phyloP scores from a whole-genome alignment of 2,113 vertebrate genomes.

The Gallinago media region DNA sequence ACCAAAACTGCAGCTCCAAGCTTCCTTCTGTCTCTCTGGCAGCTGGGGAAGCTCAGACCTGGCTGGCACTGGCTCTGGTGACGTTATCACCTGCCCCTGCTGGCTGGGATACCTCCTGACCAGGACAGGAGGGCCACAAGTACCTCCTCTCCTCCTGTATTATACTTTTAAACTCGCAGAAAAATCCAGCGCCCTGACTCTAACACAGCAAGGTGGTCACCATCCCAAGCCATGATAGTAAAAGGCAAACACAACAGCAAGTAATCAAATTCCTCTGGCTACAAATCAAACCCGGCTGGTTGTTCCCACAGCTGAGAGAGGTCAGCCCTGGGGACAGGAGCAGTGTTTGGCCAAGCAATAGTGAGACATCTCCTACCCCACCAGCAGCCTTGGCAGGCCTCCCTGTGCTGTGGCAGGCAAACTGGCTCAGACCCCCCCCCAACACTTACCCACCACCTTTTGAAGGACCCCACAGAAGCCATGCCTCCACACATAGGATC shows the following conservation, averaged over 20 bases:
- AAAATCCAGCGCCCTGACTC: background rate
- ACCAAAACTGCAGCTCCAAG: background rate
- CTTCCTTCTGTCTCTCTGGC: background rate
- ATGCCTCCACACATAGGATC: rapidly evolving
- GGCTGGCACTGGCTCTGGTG: background rate
- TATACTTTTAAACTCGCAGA: background rate
- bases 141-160: background rate
- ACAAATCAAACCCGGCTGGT: background rate
- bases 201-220: background rate
- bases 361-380: background rate
- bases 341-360: background rate
- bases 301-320: background rate
- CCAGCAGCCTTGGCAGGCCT: background rate
- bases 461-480: background rate
- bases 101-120: background rate
- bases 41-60: background rate
- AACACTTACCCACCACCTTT: rapidly evolving
- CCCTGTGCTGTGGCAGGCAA: background rate
- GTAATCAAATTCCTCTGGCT: background rate
- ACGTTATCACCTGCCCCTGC: rapidly evolving
- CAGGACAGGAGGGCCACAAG: background rate
- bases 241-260: background rate
- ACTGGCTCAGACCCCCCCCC: background rate
- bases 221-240: background rate
- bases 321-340: background rate